Evolutionary conservation across 2,888 invertebrate genomes (phyloP).

Genomic region (Zelleria hepariella): DNA sequence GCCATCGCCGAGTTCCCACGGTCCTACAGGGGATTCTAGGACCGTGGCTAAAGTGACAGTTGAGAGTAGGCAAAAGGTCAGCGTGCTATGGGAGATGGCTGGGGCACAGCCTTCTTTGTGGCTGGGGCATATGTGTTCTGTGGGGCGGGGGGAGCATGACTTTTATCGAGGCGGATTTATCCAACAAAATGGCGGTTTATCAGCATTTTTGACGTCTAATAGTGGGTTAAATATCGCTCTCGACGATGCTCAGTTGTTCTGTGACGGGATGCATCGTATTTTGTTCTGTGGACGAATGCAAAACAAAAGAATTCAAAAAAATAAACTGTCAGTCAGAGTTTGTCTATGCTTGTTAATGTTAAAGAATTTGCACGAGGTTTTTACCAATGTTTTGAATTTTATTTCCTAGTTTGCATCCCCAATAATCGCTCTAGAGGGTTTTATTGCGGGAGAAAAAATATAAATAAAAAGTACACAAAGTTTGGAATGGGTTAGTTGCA

Average conservation of each 20-base stretch:
- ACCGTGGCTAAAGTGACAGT: no score
- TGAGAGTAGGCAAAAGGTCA: no score
- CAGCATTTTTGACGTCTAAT: no score
- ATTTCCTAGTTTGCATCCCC: constrained; percentile 1
- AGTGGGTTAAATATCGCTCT: no score
- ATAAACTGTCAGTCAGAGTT: not conserved
- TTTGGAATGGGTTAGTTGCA: not conserved
- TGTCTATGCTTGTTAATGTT: constrained; percentile 14
- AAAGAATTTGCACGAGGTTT: constrained; percentile 27
- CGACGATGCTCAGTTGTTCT: not conserved
- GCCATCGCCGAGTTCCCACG: no score
- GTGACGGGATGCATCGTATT: not conserved
- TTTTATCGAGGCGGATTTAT: no score
- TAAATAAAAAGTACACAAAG: not conserved
- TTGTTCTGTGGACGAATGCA: not conserved
- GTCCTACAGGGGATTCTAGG: no score
- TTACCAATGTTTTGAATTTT: constrained; percentile 27
- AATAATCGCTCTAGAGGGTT: not conserved
- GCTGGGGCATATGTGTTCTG: no score
- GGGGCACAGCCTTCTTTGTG: no score
- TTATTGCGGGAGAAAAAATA: not conserved
- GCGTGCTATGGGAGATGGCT: no score
- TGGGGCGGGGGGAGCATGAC: no score
- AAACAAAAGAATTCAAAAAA: not conserved
- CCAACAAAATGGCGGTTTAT: no score